phyloP scores from a whole-genome alignment of 2,888 invertebrate species.

The Meiosimyza decipiens region DNA sequence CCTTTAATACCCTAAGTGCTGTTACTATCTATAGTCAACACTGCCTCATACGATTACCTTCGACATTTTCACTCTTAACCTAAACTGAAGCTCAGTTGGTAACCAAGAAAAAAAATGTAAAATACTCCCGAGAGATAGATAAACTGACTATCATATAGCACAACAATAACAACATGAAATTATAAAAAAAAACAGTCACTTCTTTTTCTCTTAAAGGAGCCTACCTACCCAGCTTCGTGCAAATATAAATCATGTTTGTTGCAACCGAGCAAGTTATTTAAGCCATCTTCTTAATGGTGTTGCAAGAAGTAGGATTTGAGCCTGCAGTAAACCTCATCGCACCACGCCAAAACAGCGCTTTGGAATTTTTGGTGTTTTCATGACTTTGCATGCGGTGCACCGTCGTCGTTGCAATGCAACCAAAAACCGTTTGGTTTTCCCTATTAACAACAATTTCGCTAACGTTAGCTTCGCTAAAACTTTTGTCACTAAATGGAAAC shows the following conservation, averaged over 20 bases:
- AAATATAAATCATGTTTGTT: constrained; percentile 36
- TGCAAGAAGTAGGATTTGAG: background rate
- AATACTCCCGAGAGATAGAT: constrained; percentile 11
- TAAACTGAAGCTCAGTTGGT: constrained; percentile 28
- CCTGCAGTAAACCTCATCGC: background rate
- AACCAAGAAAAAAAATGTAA: background rate
- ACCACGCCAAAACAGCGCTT: background rate
- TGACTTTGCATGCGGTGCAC: constrained; percentile 31
- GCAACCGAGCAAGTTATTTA: constrained; percentile 18
- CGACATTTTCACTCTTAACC: constrained; percentile 34
- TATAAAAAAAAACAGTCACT: constrained; percentile 6
- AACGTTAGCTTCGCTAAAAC: constrained; percentile 5
- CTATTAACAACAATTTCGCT: background rate
- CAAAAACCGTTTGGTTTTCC: background rate
- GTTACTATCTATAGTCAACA: background rate
- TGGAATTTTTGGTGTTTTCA: constrained; percentile 20
- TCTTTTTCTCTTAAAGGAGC: background rate
- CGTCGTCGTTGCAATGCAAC: background rate
- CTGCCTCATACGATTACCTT: constrained; percentile 24
- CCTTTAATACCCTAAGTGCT: background rate
- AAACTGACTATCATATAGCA: background rate
- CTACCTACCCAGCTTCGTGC: constrained; percentile 12
- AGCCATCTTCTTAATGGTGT: constrained; percentile 26
- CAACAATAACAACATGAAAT: background rate
- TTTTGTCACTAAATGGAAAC: too few relatives aligned